Evolutionary conservation across 2,888 invertebrate species (phyloP).

Genomic region (Pammene fasciana): DNA sequence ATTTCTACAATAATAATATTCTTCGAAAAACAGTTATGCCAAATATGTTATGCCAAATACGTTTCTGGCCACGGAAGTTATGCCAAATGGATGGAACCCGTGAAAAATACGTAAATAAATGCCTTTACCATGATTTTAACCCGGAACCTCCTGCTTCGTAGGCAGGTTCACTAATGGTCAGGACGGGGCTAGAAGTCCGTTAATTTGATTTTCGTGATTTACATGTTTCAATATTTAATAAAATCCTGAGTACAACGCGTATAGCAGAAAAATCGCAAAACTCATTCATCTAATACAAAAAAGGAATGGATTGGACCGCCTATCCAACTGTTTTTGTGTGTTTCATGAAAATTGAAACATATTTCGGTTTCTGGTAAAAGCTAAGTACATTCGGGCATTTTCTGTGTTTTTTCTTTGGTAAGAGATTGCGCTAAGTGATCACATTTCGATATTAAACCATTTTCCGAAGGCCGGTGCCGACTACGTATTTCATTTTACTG

Average conservation of each 20-base stretch:
- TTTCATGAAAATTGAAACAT: conserved; percentile 76
- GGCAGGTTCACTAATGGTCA: too few relatives aligned
- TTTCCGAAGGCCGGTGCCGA: conserved; percentile 80
- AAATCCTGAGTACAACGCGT: conserved; percentile 2
- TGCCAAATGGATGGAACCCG: too few relatives aligned
- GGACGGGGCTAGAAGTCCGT: too few relatives aligned
- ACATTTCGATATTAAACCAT: conserved; percentile 84
- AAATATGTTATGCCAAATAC: too few relatives aligned
- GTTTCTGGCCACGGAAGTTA: too few relatives aligned
- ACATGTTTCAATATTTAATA: conserved; percentile 16
- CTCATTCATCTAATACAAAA: conserved; percentile 47
- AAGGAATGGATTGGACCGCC: conserved; percentile 63
- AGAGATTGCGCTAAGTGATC: conserved; percentile 84
- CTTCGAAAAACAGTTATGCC: too few relatives aligned
- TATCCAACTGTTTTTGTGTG: conserved; percentile 66
- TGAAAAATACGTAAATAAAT: too few relatives aligned
- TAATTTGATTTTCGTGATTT: not conserved
- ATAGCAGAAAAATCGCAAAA: conserved; percentile 33
- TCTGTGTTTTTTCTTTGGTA: conserved; percentile 79
- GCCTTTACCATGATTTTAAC: not conserved
- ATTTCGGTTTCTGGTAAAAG: conserved; percentile 77
- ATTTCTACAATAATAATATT: too few relatives aligned
- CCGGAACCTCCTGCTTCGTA: too few relatives aligned
- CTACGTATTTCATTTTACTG: conserved; percentile 83
- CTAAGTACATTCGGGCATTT: conserved; percentile 73